These are phyloP conservation scores for Dendroctonus ponderosae DNA, from an alignment of 1,140 invertebrate species.

Conservation along the genomic window DNA sequence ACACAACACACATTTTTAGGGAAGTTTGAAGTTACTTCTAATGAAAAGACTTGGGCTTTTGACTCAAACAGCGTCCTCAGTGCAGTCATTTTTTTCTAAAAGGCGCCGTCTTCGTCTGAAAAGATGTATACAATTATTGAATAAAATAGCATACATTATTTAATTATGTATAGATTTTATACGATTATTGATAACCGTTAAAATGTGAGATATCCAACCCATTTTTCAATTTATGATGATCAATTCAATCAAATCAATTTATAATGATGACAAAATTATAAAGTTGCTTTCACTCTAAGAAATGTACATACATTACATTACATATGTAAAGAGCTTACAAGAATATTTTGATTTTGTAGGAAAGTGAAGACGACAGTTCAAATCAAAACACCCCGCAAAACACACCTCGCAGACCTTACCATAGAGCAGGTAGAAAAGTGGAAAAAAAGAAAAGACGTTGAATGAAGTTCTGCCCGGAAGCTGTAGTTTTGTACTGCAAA, in stretches of 20 bases:
- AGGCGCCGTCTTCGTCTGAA: background rate
- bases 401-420: conserved; percentile 55
- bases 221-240: background rate
- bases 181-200: no score
- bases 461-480: no score
- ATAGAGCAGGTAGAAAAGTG: conserved; percentile 53
- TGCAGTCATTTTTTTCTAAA: background rate
- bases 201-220: no score
- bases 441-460: conserved; percentile 59
- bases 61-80: no score
- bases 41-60: no score
- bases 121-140: no score
- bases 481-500: no score
- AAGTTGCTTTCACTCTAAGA: conserved; percentile 1
- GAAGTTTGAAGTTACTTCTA: no score
- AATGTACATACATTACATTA: conserved; percentile 1
- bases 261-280: background rate
- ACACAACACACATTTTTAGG: no score
- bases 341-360: conserved; percentile 40
- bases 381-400: conserved; percentile 62
- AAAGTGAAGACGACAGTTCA: conserved; percentile 57
- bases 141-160: no score
- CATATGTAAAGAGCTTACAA: background rate
- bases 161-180: no score
- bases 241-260: no score